Conservation (phyloP, 1,140 invertebrate species). For the Polypedilum pembai region DNA sequence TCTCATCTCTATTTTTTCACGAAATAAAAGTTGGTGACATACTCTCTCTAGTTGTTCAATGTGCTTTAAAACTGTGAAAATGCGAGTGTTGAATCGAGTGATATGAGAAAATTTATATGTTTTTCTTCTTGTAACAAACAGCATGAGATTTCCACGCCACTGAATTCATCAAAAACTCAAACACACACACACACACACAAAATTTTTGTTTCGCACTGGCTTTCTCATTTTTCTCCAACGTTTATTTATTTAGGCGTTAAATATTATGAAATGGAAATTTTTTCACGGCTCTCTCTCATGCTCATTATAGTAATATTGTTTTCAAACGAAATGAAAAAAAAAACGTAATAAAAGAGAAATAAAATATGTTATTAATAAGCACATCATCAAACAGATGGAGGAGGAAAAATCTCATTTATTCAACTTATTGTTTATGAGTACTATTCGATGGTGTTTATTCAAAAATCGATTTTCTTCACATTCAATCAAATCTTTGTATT, state of each 20-base stretch:
- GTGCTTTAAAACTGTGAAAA: neutral
- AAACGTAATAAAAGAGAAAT: neutral
- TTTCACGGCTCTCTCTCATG: neutral
- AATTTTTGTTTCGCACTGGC: neutral
- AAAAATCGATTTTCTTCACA: too few relatives aligned
- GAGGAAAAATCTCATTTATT: too few relatives aligned
- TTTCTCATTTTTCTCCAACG: constrained; percentile 6
- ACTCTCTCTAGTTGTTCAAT: neutral
- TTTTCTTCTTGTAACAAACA: constrained; percentile 5
- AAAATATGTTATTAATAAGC: too few relatives aligned
- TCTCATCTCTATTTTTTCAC: neutral
- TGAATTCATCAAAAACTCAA: constrained; percentile 2
- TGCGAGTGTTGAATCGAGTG: neutral
- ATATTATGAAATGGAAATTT: constrained; percentile 19
- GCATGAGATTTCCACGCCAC: constrained; percentile 10
- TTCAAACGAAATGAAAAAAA: neutral
- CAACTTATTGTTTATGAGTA: too few relatives aligned
- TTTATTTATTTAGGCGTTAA: constrained; percentile 7
- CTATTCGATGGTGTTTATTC: too few relatives aligned
- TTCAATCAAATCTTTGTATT: too few relatives aligned
- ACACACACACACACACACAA: neutral
- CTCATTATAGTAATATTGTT: neutral
- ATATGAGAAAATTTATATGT: neutral
- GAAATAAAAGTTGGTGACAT: neutral
- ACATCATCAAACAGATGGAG: too few relatives aligned